phyloP scores from a whole-genome alignment of 2,888 invertebrate genomes.

The Drosophila tanythrix region DNA sequence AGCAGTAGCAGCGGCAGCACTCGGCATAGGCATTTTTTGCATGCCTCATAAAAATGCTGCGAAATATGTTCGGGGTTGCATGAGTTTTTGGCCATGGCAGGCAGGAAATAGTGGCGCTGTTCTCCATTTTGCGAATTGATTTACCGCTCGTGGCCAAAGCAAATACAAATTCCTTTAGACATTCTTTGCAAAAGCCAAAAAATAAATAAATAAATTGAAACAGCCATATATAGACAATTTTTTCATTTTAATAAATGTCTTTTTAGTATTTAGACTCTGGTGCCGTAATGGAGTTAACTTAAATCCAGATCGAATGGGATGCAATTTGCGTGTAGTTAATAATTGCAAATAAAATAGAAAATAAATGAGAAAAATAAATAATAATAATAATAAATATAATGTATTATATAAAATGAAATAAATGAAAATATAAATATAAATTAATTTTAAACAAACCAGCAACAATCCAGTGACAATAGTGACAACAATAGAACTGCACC shows the following conservation, averaged over 20 bases:
- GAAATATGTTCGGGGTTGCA: slow-evolving; percentile 64
- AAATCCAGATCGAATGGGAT: background rate
- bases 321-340: background rate
- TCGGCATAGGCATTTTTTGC: slow-evolving; percentile 66
- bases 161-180: slow-evolving; percentile 46
- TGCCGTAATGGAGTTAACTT: slow-evolving; percentile 2
- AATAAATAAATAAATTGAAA: background rate
- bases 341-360: background rate
- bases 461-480: no score
- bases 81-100: slow-evolving; percentile 44
- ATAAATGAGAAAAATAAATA: background rate
- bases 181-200: background rate
- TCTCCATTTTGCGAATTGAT: slow-evolving; percentile 59
- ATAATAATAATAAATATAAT: background rate
- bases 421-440: background rate
- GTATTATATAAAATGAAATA: no score
- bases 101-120: slow-evolving; percentile 65
- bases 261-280: background rate
- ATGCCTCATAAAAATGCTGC: slow-evolving; percentile 74
- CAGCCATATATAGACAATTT: background rate
- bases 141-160: slow-evolving; percentile 44
- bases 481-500: no score
- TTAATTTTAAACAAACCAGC: background rate
- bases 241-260: background rate
- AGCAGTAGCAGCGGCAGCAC: background rate